Evolutionary conservation across 2,797 vertebrate genomes (phyloP).

Genomic region (Urosaurus nigricauda): DNA sequence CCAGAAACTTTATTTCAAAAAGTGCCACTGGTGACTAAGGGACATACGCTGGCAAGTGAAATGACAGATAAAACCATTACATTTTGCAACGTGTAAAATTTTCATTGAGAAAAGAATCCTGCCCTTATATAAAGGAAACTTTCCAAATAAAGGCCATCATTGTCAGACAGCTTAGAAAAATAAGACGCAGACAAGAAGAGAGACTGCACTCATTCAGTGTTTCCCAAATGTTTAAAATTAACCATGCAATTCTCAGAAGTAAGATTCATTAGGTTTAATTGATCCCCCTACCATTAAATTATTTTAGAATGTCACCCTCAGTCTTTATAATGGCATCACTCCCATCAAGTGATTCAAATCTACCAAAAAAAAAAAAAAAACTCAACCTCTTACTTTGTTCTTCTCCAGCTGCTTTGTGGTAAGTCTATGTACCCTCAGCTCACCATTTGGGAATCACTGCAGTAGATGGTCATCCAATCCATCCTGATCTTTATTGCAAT

Average conservation of each 20-base stretch:
- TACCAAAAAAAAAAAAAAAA: background rate
- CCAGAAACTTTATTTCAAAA: constrained; percentile 43
- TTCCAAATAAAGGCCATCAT: constrained; percentile 7
- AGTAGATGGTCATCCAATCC: background rate
- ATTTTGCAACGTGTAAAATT: constrained; percentile 27
- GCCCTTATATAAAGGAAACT: background rate
- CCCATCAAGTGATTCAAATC: background rate
- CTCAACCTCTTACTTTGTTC: background rate
- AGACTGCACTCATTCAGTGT: background rate
- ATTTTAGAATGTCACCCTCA: background rate
- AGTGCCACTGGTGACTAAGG: constrained; percentile 36
- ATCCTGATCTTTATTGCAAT: background rate
- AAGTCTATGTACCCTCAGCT: background rate
- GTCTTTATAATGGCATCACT: background rate
- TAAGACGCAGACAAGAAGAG: background rate
- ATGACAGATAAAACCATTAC: constrained; percentile 31
- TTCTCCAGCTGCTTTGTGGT: background rate
- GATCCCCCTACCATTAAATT: background rate
- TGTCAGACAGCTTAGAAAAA: constrained; percentile 20
- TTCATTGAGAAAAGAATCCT: constrained; percentile 18
- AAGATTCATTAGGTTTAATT: background rate
- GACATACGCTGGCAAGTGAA: constrained; percentile 28
- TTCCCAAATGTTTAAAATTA: background rate
- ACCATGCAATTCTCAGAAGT: background rate
- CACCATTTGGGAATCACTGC: constrained; percentile 3